A percentile compares a stretch with the other conserved stretches of the same genome.
Evolutionary conservation across 2,888 invertebrate genomes (phyloP).

Genomic region (Drosophila antonietae): DNA sequence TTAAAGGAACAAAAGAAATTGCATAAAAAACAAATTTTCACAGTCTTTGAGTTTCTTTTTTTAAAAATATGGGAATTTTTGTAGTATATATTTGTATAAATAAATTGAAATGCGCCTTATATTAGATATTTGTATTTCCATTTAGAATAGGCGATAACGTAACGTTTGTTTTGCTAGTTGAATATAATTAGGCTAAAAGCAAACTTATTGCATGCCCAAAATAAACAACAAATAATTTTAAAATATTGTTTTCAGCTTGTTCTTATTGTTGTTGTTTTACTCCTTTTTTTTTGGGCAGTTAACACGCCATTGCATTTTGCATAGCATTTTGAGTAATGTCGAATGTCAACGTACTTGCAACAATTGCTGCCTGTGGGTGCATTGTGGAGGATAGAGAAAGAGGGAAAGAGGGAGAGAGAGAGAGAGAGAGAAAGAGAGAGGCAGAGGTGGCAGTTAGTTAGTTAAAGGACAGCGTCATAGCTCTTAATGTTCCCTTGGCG

Average conservation of each 20-base stretch:
- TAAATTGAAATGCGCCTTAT: too few relatives aligned
- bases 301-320: conserved; percentile 75
- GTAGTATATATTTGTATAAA: too few relatives aligned
- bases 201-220: conserved; percentile 20
- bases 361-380: conserved; percentile 28
- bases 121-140: too few relatives aligned
- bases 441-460: conserved; percentile 47
- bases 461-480: conserved; percentile 55
- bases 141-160: too few relatives aligned
- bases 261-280: conserved; percentile 1
- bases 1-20: too few relatives aligned
- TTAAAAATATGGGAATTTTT: too few relatives aligned
- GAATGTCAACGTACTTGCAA: conserved; percentile 76
- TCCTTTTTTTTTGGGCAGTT: conserved; percentile 2
- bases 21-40: too few relatives aligned
- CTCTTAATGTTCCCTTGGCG: conserved; percentile 53
- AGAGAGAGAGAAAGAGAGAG: conserved; percentile 4
- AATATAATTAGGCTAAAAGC: not conserved
- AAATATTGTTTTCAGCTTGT: conserved; percentile 13
- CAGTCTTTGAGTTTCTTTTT: too few relatives aligned
- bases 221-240: conserved; percentile 43
- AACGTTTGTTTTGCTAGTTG: too few relatives aligned
- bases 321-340: conserved; percentile 75
- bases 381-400: conserved; percentile 6
- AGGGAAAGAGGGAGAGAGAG: conserved; percentile 3